Evolutionary conservation across 2,113 vertebrate species (phyloP).

Genomic region (Artemisiospiza belli): DNA sequence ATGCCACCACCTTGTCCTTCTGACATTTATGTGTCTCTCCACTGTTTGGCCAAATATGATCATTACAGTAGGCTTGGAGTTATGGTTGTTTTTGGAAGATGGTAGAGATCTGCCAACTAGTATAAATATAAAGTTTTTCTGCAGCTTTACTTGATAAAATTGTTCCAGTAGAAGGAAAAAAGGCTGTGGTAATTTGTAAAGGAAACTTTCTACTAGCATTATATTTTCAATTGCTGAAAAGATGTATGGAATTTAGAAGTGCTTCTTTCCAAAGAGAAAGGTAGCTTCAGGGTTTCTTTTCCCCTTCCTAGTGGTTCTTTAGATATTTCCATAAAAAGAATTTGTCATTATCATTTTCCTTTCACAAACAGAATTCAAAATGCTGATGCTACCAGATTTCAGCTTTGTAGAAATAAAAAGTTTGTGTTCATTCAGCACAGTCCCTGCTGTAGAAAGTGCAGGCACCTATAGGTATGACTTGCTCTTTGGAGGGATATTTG

Average conservation of each 20-base stretch:
- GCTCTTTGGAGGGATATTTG: slow-evolving; percentile 4
- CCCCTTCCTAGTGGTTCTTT: not conserved
- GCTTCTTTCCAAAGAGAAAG: slow-evolving; percentile 22
- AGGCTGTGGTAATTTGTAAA: not conserved
- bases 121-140: slow-evolving; percentile 22
- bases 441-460: slow-evolving; percentile 23
- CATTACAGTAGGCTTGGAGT: not conserved
- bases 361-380: slow-evolving; percentile 27
- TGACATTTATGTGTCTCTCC: not conserved
- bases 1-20: not conserved
- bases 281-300: not conserved
- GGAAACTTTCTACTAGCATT: slow-evolving; percentile 32
- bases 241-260: slow-evolving; percentile 43
- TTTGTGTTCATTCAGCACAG: slow-evolving; percentile 5
- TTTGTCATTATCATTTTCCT: slow-evolving; percentile 39
- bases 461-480: not conserved
- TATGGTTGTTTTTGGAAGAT: not conserved
- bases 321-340: slow-evolving; percentile 40
- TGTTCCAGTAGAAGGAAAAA: slow-evolving; percentile 9
- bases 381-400: slow-evolving; percentile 18
- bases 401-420: slow-evolving; percentile 24
- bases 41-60: not conserved
- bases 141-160: slow-evolving; percentile 11
- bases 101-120: not conserved
- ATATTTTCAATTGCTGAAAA: slow-evolving; percentile 28